These are phyloP conservation scores for Gastrophysa polygoni DNA, from an alignment of 2,888 invertebrate species.

Conservation along the genomic window DNA sequence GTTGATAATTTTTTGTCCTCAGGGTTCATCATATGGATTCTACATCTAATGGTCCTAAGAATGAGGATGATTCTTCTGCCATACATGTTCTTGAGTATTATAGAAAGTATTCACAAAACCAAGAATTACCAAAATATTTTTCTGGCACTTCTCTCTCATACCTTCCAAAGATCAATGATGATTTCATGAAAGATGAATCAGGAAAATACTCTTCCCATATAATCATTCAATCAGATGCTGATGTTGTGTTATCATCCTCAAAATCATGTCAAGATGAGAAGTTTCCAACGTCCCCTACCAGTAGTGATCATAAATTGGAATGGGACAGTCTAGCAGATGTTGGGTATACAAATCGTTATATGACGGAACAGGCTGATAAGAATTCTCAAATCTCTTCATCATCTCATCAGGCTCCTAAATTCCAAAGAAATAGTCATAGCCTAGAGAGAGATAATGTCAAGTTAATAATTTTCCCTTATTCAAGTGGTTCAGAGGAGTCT, in stretches of 20 bases:
- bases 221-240: constrained; percentile 22
- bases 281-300: constrained; percentile 68
- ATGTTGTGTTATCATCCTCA: constrained; percentile 18
- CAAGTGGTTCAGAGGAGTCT: constrained; percentile 27
- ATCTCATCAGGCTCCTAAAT: not conserved
- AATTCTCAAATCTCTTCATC: constrained; percentile 51
- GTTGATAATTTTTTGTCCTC: too few relatives aligned
- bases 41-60: constrained; percentile 26
- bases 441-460: constrained; percentile 17
- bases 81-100: constrained; percentile 67
- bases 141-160: constrained; percentile 52
- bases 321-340: constrained; percentile 91
- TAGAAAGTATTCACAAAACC: constrained; percentile 69
- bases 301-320: constrained; percentile 76
- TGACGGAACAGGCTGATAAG: constrained; percentile 52
- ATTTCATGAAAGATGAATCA: not conserved
- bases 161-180: constrained; percentile 38
- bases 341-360: constrained; percentile 65
- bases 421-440: not conserved
- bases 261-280: constrained; percentile 24
- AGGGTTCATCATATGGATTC: too few relatives aligned
- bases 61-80: constrained; percentile 42
- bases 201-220: constrained; percentile 23
- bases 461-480: constrained; percentile 25
- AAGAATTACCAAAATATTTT: constrained; percentile 72